phyloP scores from a whole-genome alignment of 2,888 invertebrate species.

The Neoaliturus tenellus region DNA sequence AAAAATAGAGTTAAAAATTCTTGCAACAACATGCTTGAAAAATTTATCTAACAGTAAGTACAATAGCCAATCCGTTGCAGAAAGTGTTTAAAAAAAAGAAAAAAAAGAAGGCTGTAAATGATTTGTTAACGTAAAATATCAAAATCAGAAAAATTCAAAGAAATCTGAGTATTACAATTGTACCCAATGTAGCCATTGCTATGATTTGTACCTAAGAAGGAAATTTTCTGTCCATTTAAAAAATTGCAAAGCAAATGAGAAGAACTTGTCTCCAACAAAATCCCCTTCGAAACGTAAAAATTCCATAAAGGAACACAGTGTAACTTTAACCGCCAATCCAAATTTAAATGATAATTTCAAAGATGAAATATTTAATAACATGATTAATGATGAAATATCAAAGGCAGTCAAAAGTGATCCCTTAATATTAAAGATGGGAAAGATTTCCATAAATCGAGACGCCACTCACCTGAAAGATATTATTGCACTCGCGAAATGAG shows the following conservation, averaged over 20 bases:
- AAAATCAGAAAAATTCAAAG: not conserved
- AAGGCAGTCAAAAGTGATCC: not conserved
- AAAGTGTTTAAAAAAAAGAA: not conserved
- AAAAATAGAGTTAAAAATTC: not conserved
- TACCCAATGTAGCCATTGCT: not conserved
- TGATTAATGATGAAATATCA: not conserved
- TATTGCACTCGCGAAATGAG: conserved; percentile 22
- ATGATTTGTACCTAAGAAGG: not conserved
- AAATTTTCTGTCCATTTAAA: not conserved
- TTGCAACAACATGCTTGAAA: not conserved
- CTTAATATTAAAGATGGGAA: conserved; percentile 7
- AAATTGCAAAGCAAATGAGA: not conserved
- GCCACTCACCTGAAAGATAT: not conserved
- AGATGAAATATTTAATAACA: not conserved
- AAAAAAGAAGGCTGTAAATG: not conserved
- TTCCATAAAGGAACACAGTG: not conserved
- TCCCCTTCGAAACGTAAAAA: not conserved
- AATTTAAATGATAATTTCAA: not conserved
- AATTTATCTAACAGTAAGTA: not conserved
- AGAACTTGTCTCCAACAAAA: not conserved
- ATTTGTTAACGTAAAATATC: not conserved
- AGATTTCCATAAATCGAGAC: conserved; percentile 5
- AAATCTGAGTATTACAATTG: not conserved
- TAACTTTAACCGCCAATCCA: not conserved
- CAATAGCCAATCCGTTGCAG: not conserved